A percentile compares a stretch with the other conserved stretches of the same genome.
Conservation (phyloP, 2,888 invertebrate species). For the Lysandra bellargus region DNA sequence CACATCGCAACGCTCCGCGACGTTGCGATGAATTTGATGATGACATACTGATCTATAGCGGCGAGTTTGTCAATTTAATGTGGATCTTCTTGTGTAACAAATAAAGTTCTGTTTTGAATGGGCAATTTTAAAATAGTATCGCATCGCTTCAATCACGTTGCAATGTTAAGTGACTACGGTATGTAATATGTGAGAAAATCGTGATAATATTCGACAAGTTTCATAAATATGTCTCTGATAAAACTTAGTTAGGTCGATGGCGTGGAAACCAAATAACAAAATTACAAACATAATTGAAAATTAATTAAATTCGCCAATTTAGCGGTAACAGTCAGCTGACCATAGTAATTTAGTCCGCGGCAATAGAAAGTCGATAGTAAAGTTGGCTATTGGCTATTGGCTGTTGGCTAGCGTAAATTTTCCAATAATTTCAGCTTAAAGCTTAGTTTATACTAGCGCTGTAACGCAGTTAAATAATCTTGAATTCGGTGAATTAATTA, state of each 20-base stretch:
- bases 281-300: neutral
- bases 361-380: slow-evolving; percentile 36
- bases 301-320: slow-evolving; percentile 25
- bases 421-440: slow-evolving; percentile 23
- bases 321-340: slow-evolving; percentile 34
- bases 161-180: too few relatives aligned
- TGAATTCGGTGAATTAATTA: too few relatives aligned
- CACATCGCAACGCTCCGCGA: neutral
- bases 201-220: neutral
- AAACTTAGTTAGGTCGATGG: too few relatives aligned
- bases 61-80: too few relatives aligned
- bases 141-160: too few relatives aligned
- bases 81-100: too few relatives aligned
- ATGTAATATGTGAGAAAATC: neutral
- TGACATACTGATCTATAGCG: too few relatives aligned
- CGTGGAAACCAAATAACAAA: neutral
- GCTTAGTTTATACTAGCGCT: neutral
- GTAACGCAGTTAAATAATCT: neutral
- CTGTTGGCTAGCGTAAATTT: slow-evolving; percentile 34
- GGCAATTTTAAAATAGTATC: too few relatives aligned
- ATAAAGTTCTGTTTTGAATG: too few relatives aligned
- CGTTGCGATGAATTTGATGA: neutral
- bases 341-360: slow-evolving; percentile 32
- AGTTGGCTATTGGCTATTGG: slow-evolving; percentile 31
- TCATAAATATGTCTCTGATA: too few relatives aligned